These are phyloP conservation scores for Apodemus speciosus DNA, from an alignment of 2,113 vertebrate genomes.

Conservation along the genomic window DNA sequence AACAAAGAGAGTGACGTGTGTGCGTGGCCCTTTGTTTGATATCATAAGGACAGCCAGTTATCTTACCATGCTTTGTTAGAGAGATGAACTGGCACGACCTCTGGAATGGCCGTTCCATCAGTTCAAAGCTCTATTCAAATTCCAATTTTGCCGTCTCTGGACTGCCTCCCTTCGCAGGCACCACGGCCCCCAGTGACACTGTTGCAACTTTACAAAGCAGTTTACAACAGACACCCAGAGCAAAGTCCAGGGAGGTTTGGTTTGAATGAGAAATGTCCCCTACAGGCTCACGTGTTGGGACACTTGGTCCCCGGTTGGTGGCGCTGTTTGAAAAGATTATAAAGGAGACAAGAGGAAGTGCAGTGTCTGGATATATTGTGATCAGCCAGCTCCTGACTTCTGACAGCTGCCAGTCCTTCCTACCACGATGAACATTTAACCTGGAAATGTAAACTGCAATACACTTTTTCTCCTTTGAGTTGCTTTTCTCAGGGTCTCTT, in stretches of 20 bases:
- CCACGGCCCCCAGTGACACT: not conserved
- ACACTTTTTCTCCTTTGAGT: not conserved
- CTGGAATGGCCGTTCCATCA: not conserved
- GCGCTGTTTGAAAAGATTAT: not conserved
- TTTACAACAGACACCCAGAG: not conserved
- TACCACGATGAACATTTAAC: not conserved
- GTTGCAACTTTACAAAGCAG: not conserved
- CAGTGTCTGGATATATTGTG: not conserved
- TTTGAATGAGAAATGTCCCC: not conserved
- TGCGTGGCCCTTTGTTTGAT: not conserved
- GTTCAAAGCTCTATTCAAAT: not conserved
- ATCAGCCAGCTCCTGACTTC: not conserved
- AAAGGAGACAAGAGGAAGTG: not conserved
- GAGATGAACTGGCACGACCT: not conserved
- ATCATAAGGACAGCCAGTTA: not conserved
- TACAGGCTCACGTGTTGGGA: not conserved
- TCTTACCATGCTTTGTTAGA: not conserved
- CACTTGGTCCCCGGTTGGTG: not conserved
- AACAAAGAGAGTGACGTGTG: no score
- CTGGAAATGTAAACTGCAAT: not conserved
- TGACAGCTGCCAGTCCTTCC: not conserved
- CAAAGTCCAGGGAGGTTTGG: not conserved
- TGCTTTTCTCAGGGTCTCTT: not conserved
- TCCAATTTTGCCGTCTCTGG: not conserved
- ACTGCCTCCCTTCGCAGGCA: not conserved